Percentiles rank a stretch among this genome's conserved stretches.
phyloP scores from a whole-genome alignment of 2,113 vertebrate species.

The Setophaga petechia region DNA sequence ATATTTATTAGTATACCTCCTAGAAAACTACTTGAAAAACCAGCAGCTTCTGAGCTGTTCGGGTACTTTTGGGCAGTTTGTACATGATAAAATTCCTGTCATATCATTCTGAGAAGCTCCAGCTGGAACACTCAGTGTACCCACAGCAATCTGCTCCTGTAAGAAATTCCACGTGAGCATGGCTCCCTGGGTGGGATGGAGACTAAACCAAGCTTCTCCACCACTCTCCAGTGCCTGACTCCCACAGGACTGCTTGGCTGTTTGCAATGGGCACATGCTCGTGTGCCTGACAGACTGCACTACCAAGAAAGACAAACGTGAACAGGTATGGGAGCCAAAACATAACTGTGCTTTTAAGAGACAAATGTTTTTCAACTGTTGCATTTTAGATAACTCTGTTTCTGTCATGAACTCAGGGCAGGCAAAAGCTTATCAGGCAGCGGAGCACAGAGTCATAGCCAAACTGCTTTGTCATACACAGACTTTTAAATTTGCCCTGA shows the following conservation, averaged over 20 bases:
- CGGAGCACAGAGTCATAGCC: rapidly evolving
- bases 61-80: background rate
- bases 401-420: background rate
- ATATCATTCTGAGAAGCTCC: background rate
- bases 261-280: rapidly evolving
- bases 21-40: background rate
- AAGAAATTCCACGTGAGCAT: background rate
- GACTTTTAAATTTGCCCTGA: background rate
- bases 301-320: background rate
- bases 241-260: background rate
- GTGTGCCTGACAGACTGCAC: background rate
- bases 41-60: background rate
- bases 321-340: background rate
- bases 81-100: background rate
- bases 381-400: background rate
- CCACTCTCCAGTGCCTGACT: rapidly evolving
- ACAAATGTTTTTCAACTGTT: background rate
- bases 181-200: background rate
- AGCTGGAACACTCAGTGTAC: background rate
- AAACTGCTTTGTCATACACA: background rate
- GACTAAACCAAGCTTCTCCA: background rate
- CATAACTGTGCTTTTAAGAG: background rate
- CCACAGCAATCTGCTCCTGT: background rate
- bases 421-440: background rate
- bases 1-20: background rate